These are phyloP conservation scores for Parauchenoglanis ngamensis DNA, from an alignment of 2,797 vertebrate genomes.

Conservation along the genomic window DNA sequence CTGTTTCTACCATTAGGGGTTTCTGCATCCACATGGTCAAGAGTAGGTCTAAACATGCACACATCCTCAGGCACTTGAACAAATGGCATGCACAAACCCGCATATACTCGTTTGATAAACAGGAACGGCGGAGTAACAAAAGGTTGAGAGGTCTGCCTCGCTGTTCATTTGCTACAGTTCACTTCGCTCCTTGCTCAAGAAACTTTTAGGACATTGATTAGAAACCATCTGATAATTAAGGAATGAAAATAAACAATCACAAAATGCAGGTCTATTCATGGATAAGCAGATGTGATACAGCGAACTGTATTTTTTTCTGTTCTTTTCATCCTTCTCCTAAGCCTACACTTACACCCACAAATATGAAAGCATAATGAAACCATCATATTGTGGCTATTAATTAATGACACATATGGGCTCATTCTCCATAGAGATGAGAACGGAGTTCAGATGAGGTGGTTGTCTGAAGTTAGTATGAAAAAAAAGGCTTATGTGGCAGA, in stretches of 20 bases:
- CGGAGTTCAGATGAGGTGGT: background rate
- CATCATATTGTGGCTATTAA: constrained; percentile 12
- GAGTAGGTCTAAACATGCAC: background rate
- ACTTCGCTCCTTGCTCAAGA: background rate
- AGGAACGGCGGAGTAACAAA: background rate
- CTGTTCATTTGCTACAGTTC: background rate
- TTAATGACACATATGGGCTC: constrained; percentile 23
- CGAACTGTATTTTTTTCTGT: background rate
- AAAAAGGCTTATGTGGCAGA: background rate
- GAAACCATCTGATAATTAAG: background rate
- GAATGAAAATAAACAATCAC: background rate
- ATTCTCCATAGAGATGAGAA: background rate
- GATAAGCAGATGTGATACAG: background rate
- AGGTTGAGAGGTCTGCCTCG: background rate
- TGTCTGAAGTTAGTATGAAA: background rate
- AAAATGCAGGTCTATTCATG: background rate
- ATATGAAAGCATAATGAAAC: constrained; percentile 23
- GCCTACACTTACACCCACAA: background rate
- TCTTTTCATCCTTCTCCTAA: background rate
- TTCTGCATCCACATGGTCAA: background rate
- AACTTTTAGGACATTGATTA: no score
- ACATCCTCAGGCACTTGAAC: background rate
- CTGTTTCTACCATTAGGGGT: background rate
- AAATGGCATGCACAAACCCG: background rate
- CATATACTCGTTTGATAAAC: no score